Conservation (phyloP, 2,888 invertebrate genomes). For the Julus scanicus region DNA sequence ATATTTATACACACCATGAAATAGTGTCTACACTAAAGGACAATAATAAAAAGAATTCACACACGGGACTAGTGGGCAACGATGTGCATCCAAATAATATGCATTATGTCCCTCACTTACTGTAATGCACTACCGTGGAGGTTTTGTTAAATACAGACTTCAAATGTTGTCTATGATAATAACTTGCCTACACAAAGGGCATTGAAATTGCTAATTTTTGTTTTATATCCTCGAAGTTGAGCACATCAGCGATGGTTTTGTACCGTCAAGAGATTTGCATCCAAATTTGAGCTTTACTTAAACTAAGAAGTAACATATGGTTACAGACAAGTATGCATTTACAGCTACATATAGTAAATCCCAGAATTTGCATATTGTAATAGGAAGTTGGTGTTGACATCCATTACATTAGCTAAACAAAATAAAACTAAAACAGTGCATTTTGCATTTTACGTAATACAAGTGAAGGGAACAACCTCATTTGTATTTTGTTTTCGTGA, state of each 20-base stretch:
- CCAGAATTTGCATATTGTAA: background rate
- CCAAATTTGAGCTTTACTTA: background rate
- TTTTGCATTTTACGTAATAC: background rate
- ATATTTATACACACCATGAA: background rate
- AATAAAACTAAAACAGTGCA: background rate
- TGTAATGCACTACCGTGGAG: background rate
- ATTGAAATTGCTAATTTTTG: slow-evolving; percentile 5
- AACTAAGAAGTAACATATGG: background rate
- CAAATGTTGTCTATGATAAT: background rate
- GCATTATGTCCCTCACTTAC: background rate
- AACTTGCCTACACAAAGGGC: background rate
- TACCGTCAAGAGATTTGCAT: background rate
- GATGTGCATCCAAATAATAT: background rate
- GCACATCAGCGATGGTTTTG: background rate
- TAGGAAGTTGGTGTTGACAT: background rate
- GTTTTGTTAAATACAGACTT: background rate
- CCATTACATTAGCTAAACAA: background rate
- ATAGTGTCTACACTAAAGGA: background rate
- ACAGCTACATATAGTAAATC: background rate
- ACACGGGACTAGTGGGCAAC: background rate
- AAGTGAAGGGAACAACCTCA: background rate
- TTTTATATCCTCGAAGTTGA: background rate
- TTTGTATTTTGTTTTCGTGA: no score
- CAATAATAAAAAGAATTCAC: no score
- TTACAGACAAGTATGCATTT: background rate